Evolutionary conservation across 2,113 vertebrate species (phyloP).

Genomic region (Petrocephalus microphthalmus): DNA sequence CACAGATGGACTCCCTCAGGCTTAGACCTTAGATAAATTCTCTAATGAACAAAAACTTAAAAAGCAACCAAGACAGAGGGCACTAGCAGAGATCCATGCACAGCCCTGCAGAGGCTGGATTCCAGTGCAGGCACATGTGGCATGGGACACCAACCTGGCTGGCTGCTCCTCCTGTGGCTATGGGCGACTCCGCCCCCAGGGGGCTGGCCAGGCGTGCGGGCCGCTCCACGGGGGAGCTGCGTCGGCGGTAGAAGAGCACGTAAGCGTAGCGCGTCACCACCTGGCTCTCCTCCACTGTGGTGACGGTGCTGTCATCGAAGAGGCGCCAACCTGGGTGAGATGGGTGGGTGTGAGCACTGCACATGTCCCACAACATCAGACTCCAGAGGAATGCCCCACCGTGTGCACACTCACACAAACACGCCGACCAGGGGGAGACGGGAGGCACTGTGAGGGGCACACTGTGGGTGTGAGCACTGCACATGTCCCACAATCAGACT

Average conservation of each 20-base stretch:
- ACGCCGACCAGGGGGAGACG: constrained; percentile 77
- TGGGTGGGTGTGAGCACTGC: background rate
- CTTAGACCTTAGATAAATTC: background rate
- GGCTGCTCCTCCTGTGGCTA: constrained; percentile 68
- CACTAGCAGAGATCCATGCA: background rate
- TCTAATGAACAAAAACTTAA: background rate
- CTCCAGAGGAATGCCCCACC: background rate
- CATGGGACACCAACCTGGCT: constrained; percentile 80
- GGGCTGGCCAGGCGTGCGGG: constrained; percentile 66
- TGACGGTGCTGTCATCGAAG: constrained; percentile 96
- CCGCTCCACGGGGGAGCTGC: constrained; percentile 94
- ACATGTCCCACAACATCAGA: background rate
- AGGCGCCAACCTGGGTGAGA: constrained; percentile 81
- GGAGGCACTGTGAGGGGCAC: background rate
- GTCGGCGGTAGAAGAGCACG: constrained; percentile 90
- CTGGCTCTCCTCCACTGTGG: constrained; percentile 92
- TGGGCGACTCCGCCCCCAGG: constrained; percentile 62
- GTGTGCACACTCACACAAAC: too few species aligned
- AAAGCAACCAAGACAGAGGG: background rate
- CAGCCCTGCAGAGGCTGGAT: constrained; percentile 2
- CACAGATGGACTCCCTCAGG: background rate
- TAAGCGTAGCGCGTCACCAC: constrained; percentile 94
- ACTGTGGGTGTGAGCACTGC: background rate
- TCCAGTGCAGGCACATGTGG: fast-evolving
- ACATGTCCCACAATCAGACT: background rate